phyloP scores from a whole-genome alignment of 1,140 invertebrate genomes.

The Magallana gigas region DNA sequence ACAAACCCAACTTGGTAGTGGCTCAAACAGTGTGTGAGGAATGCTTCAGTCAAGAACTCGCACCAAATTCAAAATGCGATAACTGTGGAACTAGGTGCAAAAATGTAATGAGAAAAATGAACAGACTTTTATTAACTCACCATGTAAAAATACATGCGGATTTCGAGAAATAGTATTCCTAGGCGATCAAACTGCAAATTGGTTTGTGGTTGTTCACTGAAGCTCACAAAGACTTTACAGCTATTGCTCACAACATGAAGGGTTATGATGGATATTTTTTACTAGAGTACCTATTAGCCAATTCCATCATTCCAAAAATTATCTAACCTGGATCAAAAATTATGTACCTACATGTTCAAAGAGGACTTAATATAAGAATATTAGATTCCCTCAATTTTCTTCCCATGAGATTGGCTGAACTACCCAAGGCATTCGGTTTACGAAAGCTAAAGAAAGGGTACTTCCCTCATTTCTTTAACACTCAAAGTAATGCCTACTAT shows the following conservation, averaged over 20 bases:
- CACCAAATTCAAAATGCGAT: neutral
- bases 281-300: slow-evolving; percentile 34
- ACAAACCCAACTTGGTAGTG: slow-evolving; percentile 35
- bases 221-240: slow-evolving; percentile 39
- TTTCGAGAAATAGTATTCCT: slow-evolving; percentile 43
- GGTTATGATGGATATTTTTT: slow-evolving; percentile 41
- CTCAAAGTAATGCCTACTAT: slow-evolving; percentile 40
- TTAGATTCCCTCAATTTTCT: slow-evolving; percentile 43
- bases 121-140: neutral
- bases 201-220: slow-evolving; percentile 46
- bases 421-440: slow-evolving; percentile 50
- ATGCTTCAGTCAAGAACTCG: neutral
- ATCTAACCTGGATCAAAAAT: slow-evolving; percentile 44
- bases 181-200: neutral
- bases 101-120: slow-evolving; percentile 6
- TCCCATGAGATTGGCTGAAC: slow-evolving; percentile 40
- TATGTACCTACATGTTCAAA: slow-evolving; percentile 11
- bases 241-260: slow-evolving; percentile 45
- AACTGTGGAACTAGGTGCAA: slow-evolving; percentile 10
- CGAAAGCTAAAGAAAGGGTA: slow-evolving; percentile 54
- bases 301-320: slow-evolving; percentile 11
- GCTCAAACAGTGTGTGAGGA: slow-evolving; percentile 35
- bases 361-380: slow-evolving; percentile 28
- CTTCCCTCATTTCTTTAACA: slow-evolving; percentile 58
- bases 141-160: slow-evolving; percentile 41